These are phyloP conservation scores for Neoseiulus cucumeris DNA, from an alignment of 1,140 invertebrate genomes.

Conservation along the genomic window DNA sequence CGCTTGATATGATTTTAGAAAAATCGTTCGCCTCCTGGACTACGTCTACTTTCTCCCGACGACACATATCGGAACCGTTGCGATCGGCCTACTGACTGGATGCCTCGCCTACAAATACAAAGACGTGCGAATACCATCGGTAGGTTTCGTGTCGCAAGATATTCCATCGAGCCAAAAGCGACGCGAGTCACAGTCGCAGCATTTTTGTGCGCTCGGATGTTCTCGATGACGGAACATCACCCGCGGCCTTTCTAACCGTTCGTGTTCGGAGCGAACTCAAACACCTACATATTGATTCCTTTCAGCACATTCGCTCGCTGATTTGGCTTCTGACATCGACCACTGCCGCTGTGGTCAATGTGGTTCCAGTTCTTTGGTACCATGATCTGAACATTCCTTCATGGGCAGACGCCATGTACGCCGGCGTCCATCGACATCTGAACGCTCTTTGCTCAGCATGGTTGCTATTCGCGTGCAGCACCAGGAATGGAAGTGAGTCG, in stretches of 20 bases:
- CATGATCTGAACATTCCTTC: not conserved
- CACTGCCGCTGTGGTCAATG: not conserved
- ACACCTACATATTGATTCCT: not conserved
- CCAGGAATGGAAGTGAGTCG: not conserved
- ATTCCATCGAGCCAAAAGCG: too few relatives aligned
- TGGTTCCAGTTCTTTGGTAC: not conserved
- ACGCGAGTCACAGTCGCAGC: too few relatives aligned
- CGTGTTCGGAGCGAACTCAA: not conserved
- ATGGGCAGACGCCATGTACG: conserved; percentile 3
- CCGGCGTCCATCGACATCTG: not conserved
- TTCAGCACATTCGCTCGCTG: not conserved
- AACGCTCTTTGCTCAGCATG: not conserved
- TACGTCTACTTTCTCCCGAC: conserved; percentile 2
- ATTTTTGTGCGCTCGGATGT: too few relatives aligned
- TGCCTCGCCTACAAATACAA: not conserved
- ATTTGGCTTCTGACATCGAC: not conserved
- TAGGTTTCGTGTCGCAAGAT: not conserved
- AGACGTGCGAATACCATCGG: not conserved
- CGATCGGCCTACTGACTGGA: not conserved
- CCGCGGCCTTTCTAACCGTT: too few relatives aligned
- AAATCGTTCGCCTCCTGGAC: not conserved
- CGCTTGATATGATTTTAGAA: not conserved
- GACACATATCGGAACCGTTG: not conserved
- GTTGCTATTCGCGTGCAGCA: not conserved
- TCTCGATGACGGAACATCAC: too few relatives aligned